A percentile compares a stretch with the other conserved stretches of the same genome.
Evolutionary conservation across 2,797 vertebrate species (phyloP).

Genomic region (Tapera naevia): DNA sequence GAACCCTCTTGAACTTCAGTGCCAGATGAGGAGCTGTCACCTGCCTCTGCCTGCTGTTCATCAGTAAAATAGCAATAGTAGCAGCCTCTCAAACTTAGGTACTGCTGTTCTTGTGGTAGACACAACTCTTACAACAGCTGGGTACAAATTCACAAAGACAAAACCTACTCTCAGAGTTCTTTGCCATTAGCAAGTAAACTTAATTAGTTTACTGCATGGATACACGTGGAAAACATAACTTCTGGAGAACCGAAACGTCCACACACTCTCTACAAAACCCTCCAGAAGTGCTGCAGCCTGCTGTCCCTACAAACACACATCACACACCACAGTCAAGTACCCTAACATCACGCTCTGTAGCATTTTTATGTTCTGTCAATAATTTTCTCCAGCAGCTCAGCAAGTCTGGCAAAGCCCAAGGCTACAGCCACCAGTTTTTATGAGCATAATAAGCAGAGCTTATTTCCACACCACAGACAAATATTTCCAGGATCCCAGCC

Average conservation of each 20-base stretch:
- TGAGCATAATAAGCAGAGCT: constrained; percentile 40
- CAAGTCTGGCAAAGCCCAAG: constrained; percentile 32
- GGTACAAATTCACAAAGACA: neutral
- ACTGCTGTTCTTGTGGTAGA: neutral
- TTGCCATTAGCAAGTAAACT: neutral
- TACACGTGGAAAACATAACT: neutral
- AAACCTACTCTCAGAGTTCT: neutral
- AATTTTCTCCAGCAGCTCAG: constrained; percentile 54
- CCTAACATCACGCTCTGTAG: neutral
- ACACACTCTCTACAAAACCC: neutral
- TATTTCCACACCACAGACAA: constrained; percentile 48
- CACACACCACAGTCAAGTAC: neutral
- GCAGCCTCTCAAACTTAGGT: neutral
- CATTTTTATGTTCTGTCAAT: constrained; percentile 19
- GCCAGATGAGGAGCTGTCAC: neutral
- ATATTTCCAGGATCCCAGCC: constrained; percentile 42
- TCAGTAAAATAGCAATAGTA: neutral
- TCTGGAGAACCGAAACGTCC: neutral
- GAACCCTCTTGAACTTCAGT: neutral
- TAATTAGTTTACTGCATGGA: neutral
- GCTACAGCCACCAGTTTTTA: constrained; percentile 12
- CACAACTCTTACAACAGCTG: neutral
- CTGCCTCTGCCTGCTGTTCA: neutral
- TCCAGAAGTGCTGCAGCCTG: neutral
- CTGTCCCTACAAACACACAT: neutral